These are phyloP conservation scores for Procambarus clarkii DNA, from an alignment of 1,140 invertebrate species.

Conservation along the genomic window DNA sequence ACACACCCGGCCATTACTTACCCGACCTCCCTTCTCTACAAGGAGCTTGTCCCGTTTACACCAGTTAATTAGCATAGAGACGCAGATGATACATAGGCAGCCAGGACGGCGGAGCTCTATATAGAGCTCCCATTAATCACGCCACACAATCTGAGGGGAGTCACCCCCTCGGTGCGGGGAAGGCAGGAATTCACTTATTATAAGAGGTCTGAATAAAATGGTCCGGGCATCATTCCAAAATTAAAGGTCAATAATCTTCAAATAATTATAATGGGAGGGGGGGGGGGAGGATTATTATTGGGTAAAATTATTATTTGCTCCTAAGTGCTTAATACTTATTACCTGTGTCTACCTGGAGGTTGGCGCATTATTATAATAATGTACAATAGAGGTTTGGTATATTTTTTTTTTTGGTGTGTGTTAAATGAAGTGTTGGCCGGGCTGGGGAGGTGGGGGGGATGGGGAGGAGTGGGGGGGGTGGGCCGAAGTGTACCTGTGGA, in stretches of 20 bases:
- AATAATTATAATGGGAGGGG: background rate
- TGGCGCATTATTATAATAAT: background rate
- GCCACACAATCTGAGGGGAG: too few species aligned
- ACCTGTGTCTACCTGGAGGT: background rate
- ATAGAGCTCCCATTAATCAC: too few species aligned
- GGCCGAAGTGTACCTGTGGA: background rate
- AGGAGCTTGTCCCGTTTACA: background rate
- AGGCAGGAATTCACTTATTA: background rate
- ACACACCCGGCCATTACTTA: background rate
- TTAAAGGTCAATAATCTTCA: background rate
- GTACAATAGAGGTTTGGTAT: background rate
- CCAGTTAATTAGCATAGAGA: slow-evolving; percentile 6
- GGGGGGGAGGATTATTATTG: background rate
- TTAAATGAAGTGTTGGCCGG: background rate
- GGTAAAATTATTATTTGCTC: background rate
- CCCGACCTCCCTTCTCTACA: background rate
- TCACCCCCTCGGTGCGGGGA: too few species aligned
- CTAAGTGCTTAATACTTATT: background rate
- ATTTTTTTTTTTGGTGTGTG: background rate
- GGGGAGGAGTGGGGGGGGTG: background rate
- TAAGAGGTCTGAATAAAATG: too few species aligned
- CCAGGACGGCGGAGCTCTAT: too few species aligned
- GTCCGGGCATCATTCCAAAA: background rate
- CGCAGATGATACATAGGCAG: background rate
- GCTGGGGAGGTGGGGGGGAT: background rate